Base-by-base conservation (phyloP, 2,797 vertebrate species). In the Ataeniobius toweri region DNA sequence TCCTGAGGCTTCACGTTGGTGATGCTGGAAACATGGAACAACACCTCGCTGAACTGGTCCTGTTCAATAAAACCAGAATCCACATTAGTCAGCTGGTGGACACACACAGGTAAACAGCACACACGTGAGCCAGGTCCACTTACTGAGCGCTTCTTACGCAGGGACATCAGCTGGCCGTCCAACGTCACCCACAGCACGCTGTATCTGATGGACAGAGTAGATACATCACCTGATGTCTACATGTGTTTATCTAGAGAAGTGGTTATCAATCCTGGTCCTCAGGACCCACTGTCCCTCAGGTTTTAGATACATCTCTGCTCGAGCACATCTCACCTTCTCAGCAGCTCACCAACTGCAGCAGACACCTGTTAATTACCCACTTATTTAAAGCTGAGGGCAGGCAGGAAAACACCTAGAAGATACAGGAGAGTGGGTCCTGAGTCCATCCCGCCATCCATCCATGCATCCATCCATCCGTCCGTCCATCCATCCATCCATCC, bases 91-190 rank as follows among this genome's bases (percentile, higher is more conserved):
- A 2, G 24, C 44, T 39, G 2, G 67, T 5, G 20, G 6, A 50
- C 2, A 12, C 24, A 58, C 59, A 67, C 6, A 58, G 5, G 18
- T 31, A 3, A 7, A 39, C 71, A 73, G 28, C 1, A 18, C 7
- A 65, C 2, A 55, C 9, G 39, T 67, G 31, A 51, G 28, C 51
- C 10, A 71, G 2, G n/a, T 22, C 12, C 55, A 65, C 94, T 94
- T 77, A 96, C 96, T 5, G 92, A 91, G 1, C 95, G 94, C 78
- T 95, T 96, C 58, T 96, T 96, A 93, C 94, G 95, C 74, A 96
- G 81, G 77, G 91, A 93, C 92, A 96, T 94, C 74, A 94, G 79
- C 76, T 95, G 91, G 63, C 95, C 95, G 0, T 96, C 95, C 76
- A 96, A 44, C 0, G 85, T 93, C 0, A 85, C 90, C 96, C 96